phyloP scores from a whole-genome alignment of 2,888 invertebrate species.

The Salpingus planirostris region DNA sequence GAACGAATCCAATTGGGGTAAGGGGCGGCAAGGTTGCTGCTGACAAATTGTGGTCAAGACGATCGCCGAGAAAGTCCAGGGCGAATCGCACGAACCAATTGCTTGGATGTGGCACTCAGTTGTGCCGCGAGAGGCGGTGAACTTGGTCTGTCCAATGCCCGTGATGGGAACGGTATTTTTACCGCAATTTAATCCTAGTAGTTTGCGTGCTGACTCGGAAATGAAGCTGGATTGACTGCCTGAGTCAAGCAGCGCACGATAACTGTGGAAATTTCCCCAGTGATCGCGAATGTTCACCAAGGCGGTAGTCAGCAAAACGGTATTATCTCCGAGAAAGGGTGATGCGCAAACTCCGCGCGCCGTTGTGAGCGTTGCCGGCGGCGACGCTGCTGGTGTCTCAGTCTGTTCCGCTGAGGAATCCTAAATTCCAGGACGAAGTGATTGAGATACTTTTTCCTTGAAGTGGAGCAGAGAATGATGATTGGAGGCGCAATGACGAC shows the following conservation, averaged over 20 bases:
- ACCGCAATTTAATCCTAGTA: not conserved
- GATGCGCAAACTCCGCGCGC: too few relatives aligned
- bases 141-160: not conserved
- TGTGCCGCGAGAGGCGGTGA: not conserved
- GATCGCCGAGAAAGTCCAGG: slow-evolving; percentile 1
- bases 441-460: not conserved
- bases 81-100: not conserved
- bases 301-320: not conserved
- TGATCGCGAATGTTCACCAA: not conserved
- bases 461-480: slow-evolving; percentile 1
- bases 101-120: not conserved
- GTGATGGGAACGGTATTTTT: not conserved
- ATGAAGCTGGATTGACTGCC: slow-evolving; percentile 1
- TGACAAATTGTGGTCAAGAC: not conserved
- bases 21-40: not conserved
- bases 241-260: not conserved
- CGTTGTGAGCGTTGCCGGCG: too few relatives aligned
- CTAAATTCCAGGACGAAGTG: not conserved
- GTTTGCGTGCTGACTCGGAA: not conserved
- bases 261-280: not conserved
- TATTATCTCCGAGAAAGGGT: too few relatives aligned
- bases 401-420: too few relatives aligned
- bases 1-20: not conserved
- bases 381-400: too few relatives aligned
- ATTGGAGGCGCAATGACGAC: not conserved